Conservation (phyloP, 2,797 vertebrate species). For the Urocyon cinereoargenteus region DNA sequence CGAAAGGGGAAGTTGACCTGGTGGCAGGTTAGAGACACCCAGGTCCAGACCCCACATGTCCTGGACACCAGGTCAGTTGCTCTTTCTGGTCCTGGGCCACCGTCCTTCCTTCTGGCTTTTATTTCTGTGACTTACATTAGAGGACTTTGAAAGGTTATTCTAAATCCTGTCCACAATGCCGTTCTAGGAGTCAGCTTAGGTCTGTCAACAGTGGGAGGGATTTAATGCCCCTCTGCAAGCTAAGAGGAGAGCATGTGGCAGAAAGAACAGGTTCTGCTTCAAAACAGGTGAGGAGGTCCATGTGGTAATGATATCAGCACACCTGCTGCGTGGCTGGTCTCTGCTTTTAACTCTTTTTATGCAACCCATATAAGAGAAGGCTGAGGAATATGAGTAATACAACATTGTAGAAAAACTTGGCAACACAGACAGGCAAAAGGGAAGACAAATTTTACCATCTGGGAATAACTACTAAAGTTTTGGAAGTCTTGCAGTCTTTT, state of each 20-base stretch:
- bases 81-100: background rate
- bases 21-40: background rate
- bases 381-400: background rate
- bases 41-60: background rate
- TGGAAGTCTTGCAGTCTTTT: background rate
- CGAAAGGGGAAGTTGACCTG: background rate
- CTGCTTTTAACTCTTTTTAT: background rate
- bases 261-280: background rate
- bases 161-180: background rate
- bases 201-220: fast-evolving
- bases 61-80: background rate
- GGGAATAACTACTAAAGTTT: background rate
- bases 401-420: background rate
- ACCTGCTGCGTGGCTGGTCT: background rate
- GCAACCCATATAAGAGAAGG: background rate
- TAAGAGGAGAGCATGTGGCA: background rate
- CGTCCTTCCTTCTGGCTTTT: background rate
- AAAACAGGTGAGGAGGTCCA: background rate
- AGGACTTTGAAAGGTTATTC: background rate
- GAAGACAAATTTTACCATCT: background rate
- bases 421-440: background rate
- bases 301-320: background rate
- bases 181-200: background rate
- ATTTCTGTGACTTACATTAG: background rate
- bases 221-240: background rate